Evolutionary conservation across 1,140 invertebrate genomes (phyloP), one percentile per base, ranked within the genome.

Genomic region (Meloidogyne hapla): DNA sequence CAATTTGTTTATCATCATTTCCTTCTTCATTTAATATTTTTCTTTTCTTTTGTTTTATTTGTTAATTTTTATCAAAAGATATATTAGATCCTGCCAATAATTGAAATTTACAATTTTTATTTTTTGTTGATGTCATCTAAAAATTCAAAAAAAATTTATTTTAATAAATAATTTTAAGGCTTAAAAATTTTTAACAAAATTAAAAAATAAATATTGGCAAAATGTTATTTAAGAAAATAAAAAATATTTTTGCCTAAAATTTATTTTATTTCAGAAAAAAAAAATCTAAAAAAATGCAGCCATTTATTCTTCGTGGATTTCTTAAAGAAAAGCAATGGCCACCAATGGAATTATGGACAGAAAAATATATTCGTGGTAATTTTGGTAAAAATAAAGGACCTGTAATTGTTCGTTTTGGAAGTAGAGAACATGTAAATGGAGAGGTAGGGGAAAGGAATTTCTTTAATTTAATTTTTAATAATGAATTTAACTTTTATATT

Each of bases 241-340:
- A 18, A 18, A 13, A 2, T 18, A 18, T 18, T 48, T 48, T 48
- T 48, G n/a, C 15, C 45, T 48, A n/a, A n/a, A 15, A 56, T 15
- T 56, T n/a, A 13, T n/a, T 56, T 56, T n/a, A 0, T 56, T n/a
- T 13, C 4, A 48, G n/a, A n/a, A n/a, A n/a, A 48, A 18, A 48
- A 18, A 0, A 18, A 18, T 48, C 18, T 18, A 2, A 48, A 18
- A 18, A 18, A 48, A 48, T 77, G 56, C 10, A 74, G 12, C 75
- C 75, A 42, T 77, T 77, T 71, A 69, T 77, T 26, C 56, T 77
- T 38, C 75, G 68, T 15, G 33, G 33, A 33, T 71, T 42, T 42
- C 42, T 62, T n/a, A 18, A 61, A n/a, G 45, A 72, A 61, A 72
- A 61, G 21, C 48, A 69, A 25, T 77, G 68, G 42, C 25, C 23